These are phyloP conservation scores for Physella acuta DNA, from an alignment of 1,140 invertebrate genomes.

Conservation along the genomic window DNA sequence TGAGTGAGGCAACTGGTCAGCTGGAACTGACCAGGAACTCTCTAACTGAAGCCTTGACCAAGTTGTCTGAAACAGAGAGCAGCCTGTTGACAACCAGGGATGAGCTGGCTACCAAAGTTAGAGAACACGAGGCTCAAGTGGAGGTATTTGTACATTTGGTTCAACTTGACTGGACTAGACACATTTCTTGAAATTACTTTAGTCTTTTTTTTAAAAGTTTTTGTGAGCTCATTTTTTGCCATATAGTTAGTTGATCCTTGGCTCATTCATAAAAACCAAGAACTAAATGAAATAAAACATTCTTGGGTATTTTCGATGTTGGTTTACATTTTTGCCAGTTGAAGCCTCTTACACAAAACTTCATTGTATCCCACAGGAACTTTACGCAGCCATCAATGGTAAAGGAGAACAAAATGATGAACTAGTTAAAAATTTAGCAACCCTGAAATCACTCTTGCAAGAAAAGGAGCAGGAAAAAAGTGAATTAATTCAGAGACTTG, in stretches of 20 bases:
- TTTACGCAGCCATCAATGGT: slow-evolving; percentile 25
- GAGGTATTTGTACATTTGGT: too few relatives aligned
- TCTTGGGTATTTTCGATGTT: too few relatives aligned
- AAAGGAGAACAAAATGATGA: slow-evolving; percentile 24
- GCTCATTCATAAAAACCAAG: too few relatives aligned
- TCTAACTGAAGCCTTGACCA: background rate
- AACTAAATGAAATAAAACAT: too few relatives aligned
- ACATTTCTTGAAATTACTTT: too few relatives aligned
- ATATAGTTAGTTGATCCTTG: too few relatives aligned
- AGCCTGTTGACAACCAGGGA: background rate
- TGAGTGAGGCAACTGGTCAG: slow-evolving; percentile 31
- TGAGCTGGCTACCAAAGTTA: background rate
- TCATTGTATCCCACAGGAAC: slow-evolving; percentile 11
- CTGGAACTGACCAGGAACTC: slow-evolving; percentile 12
- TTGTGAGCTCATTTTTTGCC: too few relatives aligned
- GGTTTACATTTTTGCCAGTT: background rate
- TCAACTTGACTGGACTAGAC: too few relatives aligned
- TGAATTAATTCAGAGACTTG: slow-evolving; percentile 30
- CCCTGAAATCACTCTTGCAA: slow-evolving; percentile 6
- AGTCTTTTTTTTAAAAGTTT: too few relatives aligned
- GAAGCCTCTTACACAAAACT: background rate
- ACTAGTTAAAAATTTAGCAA: background rate
- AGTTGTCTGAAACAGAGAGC: slow-evolving; percentile 1
- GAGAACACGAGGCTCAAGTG: slow-evolving; percentile 6
- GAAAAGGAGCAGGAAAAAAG: slow-evolving; percentile 16